Evolutionary conservation across 1,140 invertebrate species (phyloP).

Genomic region (Brachionus asplanchnoidis): DNA sequence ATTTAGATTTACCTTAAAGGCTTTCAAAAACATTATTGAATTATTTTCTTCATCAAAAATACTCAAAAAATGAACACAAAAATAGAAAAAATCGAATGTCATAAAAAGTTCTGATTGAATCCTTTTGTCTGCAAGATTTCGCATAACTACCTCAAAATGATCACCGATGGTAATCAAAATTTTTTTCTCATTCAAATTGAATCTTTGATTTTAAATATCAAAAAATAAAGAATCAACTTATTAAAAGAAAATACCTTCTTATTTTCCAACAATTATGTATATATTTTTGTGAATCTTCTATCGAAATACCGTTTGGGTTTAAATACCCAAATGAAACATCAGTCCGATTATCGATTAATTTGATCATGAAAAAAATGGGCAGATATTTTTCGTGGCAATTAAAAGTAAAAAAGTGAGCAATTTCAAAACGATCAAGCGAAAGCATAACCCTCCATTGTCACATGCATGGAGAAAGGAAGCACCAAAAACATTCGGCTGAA

Average conservation of each 20-base stretch:
- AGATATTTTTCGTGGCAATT: not conserved
- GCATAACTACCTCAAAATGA: not conserved
- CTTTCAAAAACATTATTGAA: slow-evolving; percentile 13
- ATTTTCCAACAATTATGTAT: not conserved
- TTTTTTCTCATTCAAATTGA: slow-evolving; percentile 21
- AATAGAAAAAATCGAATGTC: slow-evolving; percentile 21
- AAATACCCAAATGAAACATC: not conserved
- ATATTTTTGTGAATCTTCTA: slow-evolving; percentile 6
- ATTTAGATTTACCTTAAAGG: slow-evolving; percentile 2
- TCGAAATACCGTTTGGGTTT: not conserved
- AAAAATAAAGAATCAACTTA: not conserved
- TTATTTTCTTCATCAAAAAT: slow-evolving; percentile 27
- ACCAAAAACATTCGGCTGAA: not conserved
- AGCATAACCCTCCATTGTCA: not conserved
- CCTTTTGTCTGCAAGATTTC: slow-evolving; percentile 11
- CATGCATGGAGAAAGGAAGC: not conserved
- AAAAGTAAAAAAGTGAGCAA: not conserved
- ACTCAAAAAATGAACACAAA: slow-evolving; percentile 25
- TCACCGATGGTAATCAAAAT: slow-evolving; percentile 20
- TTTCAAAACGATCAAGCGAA: not conserved
- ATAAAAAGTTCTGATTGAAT: slow-evolving; percentile 10
- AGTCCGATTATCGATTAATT: slow-evolving; percentile 17
- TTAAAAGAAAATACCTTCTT: not conserved
- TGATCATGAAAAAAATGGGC: not conserved
- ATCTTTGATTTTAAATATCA: slow-evolving; percentile 6